These are phyloP conservation scores for Sylvilagus bachmani DNA, from an alignment of 2,113 vertebrate species.

Conservation along the genomic window DNA sequence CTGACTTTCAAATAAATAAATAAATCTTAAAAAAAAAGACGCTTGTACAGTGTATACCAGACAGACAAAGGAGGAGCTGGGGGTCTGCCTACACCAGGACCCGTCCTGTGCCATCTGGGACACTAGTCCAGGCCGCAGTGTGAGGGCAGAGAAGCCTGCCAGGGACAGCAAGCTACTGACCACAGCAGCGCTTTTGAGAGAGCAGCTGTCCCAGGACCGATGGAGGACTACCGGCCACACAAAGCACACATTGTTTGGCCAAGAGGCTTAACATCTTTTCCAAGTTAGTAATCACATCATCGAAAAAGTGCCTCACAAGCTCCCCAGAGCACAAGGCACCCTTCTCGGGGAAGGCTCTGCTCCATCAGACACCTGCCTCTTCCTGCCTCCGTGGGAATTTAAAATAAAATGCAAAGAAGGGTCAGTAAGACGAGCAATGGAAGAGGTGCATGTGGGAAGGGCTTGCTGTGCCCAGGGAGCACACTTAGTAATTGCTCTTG, in stretches of 20 bases:
- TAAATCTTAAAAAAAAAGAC: no score
- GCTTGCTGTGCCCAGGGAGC: not conserved
- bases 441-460: not conserved
- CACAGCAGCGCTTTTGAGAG: not conserved
- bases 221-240: not conserved
- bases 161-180: not conserved
- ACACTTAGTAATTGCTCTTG: not conserved
- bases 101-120: not conserved
- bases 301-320: not conserved
- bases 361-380: not conserved
- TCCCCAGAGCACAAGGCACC: not conserved
- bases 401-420: not conserved
- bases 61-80: not conserved
- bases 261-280: not conserved
- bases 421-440: not conserved
- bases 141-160: not conserved
- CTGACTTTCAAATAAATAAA: no score
- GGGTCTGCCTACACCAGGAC: not conserved
- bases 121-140: not conserved
- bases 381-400: not conserved
- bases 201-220: slow-evolving; percentile 60
- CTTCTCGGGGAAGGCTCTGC: not conserved
- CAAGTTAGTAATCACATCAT: not conserved
- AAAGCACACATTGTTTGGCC: not conserved
- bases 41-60: not conserved